phyloP scores from a whole-genome alignment of 2,797 vertebrate genomes.

The Amniataba percoides region DNA sequence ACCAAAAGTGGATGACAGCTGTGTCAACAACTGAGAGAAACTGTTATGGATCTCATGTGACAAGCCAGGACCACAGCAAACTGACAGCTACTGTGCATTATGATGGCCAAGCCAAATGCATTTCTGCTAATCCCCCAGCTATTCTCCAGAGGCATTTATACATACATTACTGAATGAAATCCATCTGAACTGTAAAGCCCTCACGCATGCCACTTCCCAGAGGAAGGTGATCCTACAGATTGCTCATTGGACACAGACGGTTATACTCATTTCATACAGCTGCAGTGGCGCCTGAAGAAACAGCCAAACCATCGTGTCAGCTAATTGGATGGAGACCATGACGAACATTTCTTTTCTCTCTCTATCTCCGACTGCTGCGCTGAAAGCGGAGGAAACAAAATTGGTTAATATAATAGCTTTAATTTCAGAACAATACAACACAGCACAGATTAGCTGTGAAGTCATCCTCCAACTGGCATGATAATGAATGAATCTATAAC shows the following conservation, averaged over 20 bases:
- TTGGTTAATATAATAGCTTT: background rate
- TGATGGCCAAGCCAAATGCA: constrained; percentile 36
- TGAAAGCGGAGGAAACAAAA: background rate
- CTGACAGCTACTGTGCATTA: constrained; percentile 9
- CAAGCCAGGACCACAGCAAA: background rate
- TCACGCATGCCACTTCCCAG: constrained; percentile 32
- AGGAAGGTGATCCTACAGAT: constrained; percentile 16
- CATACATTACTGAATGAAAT: constrained; percentile 72
- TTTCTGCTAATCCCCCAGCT: constrained; percentile 62
- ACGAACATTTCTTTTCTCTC: too few relatives aligned
- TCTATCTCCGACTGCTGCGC: background rate
- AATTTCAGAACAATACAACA: background rate
- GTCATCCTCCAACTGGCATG: background rate
- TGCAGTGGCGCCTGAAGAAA: constrained; percentile 4
- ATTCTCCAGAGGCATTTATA: constrained; percentile 57
- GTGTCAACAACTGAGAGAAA: constrained; percentile 9
- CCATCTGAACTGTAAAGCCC: constrained; percentile 65
- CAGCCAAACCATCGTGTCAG: background rate
- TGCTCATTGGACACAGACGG: background rate
- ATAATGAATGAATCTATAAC: background rate
- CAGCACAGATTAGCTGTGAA: background rate
- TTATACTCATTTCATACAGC: background rate
- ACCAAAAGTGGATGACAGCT: constrained; percentile 23
- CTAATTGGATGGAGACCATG: background rate
- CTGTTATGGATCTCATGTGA: constrained; percentile 25